Evolutionary conservation across 2,888 invertebrate species (phyloP), one percentile per base, ranked within the genome.

Genomic region (Corythucha ciliata): DNA sequence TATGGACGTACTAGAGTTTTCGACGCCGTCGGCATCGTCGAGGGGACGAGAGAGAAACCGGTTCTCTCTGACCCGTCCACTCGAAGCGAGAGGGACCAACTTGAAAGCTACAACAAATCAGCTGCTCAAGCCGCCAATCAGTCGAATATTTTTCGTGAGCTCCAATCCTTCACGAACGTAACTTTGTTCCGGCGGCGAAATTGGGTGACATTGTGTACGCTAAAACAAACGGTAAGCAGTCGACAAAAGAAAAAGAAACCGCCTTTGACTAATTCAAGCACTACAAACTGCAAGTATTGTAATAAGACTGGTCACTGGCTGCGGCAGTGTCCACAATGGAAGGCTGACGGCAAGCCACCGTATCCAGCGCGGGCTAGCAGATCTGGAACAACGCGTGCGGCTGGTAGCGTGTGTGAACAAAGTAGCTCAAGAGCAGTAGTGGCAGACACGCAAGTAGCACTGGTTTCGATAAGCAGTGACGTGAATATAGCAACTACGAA

Each of bases 11-110:
- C 39, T 24, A 7, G 46, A 33, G 33, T 39, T 29, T 39, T 27
- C 21, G 40, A 48, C 27, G 52, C 48, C 7, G 25, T 48, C 16
- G 48, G 40, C 16, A 52, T 52, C 2, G 36, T 52, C 25, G 52
- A 52, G 40, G 52, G 48, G 21, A 48, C 25, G 12, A 27, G 47
- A 22, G 4, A 36, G 2, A 3, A 22, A 41, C 41, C 3, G 2
- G 25, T 2, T 41, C 41, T 41, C 3, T 41, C 41, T 4, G 18
- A 2, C 5, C 36, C 39, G 14, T 14, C 52, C 2, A 48, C 52
- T 8, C 32, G 27, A 7, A 33, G 26, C 1, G 39, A 52, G 24
- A 39, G 44, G n/a, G 33, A 26, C 12, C 16, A 39, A 32, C 24
- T 39, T 24, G 40, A 4, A 10, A 33, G 29, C 7, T 48, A 33